A percentile compares a stretch with the other conserved stretches of the same genome.
These are phyloP conservation scores for Myzus persicae DNA, from an alignment of 1,140 invertebrate genomes.

Conservation along the genomic window DNA sequence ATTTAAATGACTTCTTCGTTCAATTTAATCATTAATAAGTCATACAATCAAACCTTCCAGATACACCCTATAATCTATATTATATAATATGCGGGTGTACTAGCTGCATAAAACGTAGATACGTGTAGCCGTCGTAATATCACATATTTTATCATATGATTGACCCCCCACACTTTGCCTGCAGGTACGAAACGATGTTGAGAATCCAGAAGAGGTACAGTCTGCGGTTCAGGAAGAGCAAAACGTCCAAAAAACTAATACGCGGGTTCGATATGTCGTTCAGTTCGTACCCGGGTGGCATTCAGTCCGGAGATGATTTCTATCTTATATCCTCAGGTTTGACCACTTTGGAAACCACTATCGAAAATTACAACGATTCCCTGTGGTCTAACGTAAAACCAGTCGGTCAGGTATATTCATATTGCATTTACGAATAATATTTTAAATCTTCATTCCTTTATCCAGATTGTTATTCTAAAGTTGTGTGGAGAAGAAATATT, in stretches of 20 bases:
- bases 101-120: no score
- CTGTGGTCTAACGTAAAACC: constrained; percentile 39
- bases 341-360: constrained; percentile 50
- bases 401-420: constrained; percentile 10
- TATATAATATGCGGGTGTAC: neutral
- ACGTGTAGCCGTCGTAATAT: neutral
- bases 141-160: neutral
- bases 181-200: constrained; percentile 83
- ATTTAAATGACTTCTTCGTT: neutral
- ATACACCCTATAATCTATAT: neutral
- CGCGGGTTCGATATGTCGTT: constrained; percentile 67
- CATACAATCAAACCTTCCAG: neutral
- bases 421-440: neutral
- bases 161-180: neutral
- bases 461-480: neutral
- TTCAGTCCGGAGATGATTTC: constrained; percentile 89
- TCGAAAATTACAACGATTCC: constrained; percentile 39
- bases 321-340: constrained; percentile 70
- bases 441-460: neutral
- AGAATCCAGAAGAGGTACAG: constrained; percentile 89
- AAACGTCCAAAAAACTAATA: neutral
- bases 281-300: constrained; percentile 86
- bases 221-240: constrained; percentile 70
- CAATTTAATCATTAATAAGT: neutral
- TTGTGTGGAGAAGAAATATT: neutral